A percentile compares a stretch with the other conserved stretches of the same genome.
Evolutionary conservation across 2,888 invertebrate genomes (phyloP).

Genomic region (Drosophila borealis): DNA sequence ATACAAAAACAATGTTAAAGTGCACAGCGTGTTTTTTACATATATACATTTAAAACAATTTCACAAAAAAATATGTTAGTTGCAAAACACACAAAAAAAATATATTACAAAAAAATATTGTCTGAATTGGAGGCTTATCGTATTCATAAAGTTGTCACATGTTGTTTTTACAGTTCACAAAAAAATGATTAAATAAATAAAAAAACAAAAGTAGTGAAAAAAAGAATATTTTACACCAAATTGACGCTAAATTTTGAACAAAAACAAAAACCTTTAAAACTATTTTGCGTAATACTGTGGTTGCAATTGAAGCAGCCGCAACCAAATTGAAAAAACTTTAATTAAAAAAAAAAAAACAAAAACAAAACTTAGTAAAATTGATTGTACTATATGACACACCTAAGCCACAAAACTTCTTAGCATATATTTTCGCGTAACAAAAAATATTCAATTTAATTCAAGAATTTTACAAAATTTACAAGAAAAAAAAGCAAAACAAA

Average conservation of each 20-base stretch:
- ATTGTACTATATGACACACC: constrained; percentile 40
- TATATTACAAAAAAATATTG: constrained; percentile 19
- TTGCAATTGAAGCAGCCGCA: constrained; percentile 11
- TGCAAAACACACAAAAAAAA: constrained; percentile 20
- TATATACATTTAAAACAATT: constrained; percentile 27
- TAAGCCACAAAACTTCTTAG: constrained; percentile 42
- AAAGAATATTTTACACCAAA: constrained; percentile 37
- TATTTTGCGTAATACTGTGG: constrained; percentile 31
- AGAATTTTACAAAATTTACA: constrained; percentile 44
- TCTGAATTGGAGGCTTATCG: constrained; percentile 67
- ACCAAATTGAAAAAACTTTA: constrained; percentile 3
- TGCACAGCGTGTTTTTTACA: constrained; percentile 43
- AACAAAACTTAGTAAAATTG: constrained; percentile 60
- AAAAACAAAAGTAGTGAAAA: constrained; percentile 28
- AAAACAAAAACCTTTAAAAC: constrained; percentile 7
- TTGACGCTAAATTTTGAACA: constrained; percentile 27
- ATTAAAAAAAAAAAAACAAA: constrained; percentile 5
- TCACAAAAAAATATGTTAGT: constrained; percentile 34
- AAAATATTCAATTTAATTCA: constrained; percentile 18
- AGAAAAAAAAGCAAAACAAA: constrained; percentile 9
- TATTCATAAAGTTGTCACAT: constrained; percentile 40
- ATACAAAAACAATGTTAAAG: constrained; percentile 30
- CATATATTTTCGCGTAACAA: constrained; percentile 49
- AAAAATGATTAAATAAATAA: constrained; percentile 6
- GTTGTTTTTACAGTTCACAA: constrained; percentile 43